A percentile compares a stretch with the other conserved stretches of the same genome.
phyloP scores from a whole-genome alignment of 2,113 vertebrate species.

The Psettodes erumei region DNA sequence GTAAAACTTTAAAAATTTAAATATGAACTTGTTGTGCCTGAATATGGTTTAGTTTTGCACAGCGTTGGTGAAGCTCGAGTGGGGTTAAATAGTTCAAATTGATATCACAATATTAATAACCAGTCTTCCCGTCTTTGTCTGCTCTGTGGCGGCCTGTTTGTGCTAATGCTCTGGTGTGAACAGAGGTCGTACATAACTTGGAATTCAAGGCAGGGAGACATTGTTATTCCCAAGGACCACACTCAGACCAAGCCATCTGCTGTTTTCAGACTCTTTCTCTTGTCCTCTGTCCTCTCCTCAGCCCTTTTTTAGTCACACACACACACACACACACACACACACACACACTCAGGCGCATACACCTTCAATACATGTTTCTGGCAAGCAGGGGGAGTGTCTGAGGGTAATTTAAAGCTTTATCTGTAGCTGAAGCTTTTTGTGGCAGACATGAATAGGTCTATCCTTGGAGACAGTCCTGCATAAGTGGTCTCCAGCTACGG shows the following conservation, averaged over 20 bases:
- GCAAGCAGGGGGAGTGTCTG: conserved; percentile 49
- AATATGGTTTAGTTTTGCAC: no score
- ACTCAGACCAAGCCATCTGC: conserved; percentile 67
- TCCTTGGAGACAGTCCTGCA: conserved; percentile 41
- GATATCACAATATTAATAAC: no score
- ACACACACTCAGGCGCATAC: conserved; percentile 4
- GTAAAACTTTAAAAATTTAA: no score
- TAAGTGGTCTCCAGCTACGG: conserved; percentile 56
- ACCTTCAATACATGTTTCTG: conserved; percentile 52
- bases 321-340: not conserved
- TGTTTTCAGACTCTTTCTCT: conserved; percentile 35
- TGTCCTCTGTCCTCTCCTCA: conserved; percentile 33
- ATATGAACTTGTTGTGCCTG: no score
- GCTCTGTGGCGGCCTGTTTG: conserved; percentile 27
- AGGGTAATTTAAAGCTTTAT: conserved; percentile 67
- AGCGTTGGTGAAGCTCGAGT: no score
- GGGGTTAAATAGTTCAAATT: no score
- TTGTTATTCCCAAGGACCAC: conserved; percentile 62
- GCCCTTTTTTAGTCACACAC: conserved; percentile 16
- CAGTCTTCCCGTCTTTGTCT: not conserved
- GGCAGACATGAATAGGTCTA: conserved; percentile 49
- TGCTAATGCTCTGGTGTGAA: conserved; percentile 47
- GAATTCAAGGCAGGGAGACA: conserved; percentile 56
- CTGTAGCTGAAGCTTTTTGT: conserved; percentile 50
- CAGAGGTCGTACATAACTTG: conserved; percentile 57